phyloP scores from a whole-genome alignment of 2,797 vertebrate species.

The Spizella passerina region DNA sequence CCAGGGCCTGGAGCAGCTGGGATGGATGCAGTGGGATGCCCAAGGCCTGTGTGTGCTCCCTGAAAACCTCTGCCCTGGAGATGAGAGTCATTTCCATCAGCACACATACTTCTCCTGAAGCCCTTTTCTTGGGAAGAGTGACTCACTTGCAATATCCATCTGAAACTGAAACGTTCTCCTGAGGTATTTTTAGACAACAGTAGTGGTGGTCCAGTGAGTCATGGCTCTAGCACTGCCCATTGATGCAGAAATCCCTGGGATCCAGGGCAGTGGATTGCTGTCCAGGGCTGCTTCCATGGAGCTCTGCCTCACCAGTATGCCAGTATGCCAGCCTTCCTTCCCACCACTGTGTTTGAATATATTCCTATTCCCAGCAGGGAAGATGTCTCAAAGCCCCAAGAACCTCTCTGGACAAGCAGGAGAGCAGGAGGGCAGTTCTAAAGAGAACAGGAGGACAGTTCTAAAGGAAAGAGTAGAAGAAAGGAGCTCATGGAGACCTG shows the following conservation, averaged over 20 bases:
- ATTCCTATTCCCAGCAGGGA: background rate
- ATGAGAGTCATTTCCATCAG: background rate
- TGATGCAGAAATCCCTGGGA: background rate
- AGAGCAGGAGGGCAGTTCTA: background rate
- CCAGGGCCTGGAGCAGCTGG: accelerated
- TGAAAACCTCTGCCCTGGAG: background rate
- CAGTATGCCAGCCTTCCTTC: accelerated
- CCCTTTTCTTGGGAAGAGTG: background rate
- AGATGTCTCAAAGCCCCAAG: background rate
- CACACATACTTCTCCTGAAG: background rate
- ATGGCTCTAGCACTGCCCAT: background rate
- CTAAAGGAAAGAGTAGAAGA: background rate
- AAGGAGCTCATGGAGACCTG: background rate
- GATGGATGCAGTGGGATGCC: background rate
- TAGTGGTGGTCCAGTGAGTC: slow-evolving; percentile 21
- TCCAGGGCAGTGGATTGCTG: background rate
- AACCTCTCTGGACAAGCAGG: background rate
- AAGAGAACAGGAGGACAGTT: background rate
- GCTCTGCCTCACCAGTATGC: background rate
- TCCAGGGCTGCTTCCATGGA: background rate
- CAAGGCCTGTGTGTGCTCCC: background rate
- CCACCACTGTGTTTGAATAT: accelerated
- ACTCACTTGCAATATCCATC: background rate
- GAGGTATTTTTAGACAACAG: slow-evolving; percentile 7
- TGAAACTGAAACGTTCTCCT: background rate